Evolutionary conservation across 2,113 vertebrate species (phyloP).

Genomic region (Channa maculata): DNA sequence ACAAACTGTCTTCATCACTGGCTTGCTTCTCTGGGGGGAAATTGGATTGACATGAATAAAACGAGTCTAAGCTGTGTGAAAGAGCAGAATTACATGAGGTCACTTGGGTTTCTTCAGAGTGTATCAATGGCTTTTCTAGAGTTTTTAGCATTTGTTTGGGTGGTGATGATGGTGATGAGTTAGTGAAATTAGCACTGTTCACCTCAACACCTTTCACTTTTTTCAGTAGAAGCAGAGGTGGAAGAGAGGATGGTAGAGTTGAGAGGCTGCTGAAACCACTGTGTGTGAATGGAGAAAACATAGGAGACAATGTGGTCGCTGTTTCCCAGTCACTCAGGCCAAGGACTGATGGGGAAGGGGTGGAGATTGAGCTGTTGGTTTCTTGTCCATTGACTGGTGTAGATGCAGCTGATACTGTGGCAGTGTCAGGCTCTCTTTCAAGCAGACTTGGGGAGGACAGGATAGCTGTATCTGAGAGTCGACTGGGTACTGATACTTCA

Average conservation of each 20-base stretch:
- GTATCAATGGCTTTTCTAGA: background rate
- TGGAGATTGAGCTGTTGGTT: background rate
- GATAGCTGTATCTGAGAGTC: background rate
- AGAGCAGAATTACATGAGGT: background rate
- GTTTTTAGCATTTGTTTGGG: background rate
- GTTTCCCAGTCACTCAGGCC: conserved; percentile 38
- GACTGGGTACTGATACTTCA: background rate
- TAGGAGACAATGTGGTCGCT: conserved; percentile 10
- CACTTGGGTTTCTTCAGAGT: conserved; percentile 3
- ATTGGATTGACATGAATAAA: conserved; percentile 28
- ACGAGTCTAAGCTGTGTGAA: conserved; percentile 16
- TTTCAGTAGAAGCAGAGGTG: background rate
- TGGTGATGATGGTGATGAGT: background rate
- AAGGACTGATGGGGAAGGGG: conserved; percentile 32
- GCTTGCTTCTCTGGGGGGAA: conserved; percentile 11
- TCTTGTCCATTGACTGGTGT: background rate
- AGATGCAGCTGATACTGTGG: background rate
- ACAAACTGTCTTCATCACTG: background rate
- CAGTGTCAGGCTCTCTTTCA: background rate
- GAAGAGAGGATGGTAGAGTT: background rate
- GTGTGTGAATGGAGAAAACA: conserved; percentile 6
- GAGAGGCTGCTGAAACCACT: conserved; percentile 5
- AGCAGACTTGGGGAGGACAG: background rate
- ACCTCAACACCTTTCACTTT: background rate
- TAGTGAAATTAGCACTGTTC: background rate